phyloP scores from a whole-genome alignment of 2,113 vertebrate genomes.

The Capra hircus region DNA sequence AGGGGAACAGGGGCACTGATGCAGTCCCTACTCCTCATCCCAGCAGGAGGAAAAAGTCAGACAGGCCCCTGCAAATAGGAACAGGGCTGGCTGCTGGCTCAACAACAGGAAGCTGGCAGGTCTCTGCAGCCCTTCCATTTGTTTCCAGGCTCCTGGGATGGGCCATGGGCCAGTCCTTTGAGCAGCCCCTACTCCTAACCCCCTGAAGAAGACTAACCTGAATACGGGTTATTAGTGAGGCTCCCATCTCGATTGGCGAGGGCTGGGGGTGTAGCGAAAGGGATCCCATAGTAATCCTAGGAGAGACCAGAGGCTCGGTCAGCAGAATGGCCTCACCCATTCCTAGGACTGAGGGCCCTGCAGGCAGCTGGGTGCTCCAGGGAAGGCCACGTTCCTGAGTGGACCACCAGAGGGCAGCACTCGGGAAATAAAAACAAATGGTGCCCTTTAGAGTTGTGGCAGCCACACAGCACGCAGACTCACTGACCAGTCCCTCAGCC shows the following conservation, averaged over 20 bases:
- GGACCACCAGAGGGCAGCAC: neutral
- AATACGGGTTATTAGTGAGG: slow-evolving; percentile 94
- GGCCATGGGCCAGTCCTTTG: neutral
- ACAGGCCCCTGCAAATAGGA: neutral
- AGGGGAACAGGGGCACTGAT: neutral
- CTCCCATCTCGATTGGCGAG: slow-evolving; percentile 93
- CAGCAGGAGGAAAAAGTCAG: neutral
- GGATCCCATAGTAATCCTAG: slow-evolving; percentile 98
- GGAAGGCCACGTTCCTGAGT: neutral
- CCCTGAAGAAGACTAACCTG: slow-evolving; percentile 82
- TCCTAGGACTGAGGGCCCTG: neutral
- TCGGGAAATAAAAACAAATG: neutral
- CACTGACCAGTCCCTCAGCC: neutral
- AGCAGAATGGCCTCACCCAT: neutral
- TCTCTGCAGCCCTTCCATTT: neutral
- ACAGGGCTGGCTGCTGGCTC: neutral
- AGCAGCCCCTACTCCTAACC: neutral
- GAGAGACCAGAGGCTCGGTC: slow-evolving; percentile 10
- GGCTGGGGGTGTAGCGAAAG: slow-evolving; percentile 93
- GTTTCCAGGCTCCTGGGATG: neutral
- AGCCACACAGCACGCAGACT: neutral
- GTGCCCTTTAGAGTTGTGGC: fast-evolving
- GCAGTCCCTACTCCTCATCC: neutral
- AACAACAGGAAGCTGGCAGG: neutral
- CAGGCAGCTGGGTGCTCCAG: neutral